Evolutionary conservation across 2,113 vertebrate species (phyloP).

Genomic region (Macrotis lagotis): DNA sequence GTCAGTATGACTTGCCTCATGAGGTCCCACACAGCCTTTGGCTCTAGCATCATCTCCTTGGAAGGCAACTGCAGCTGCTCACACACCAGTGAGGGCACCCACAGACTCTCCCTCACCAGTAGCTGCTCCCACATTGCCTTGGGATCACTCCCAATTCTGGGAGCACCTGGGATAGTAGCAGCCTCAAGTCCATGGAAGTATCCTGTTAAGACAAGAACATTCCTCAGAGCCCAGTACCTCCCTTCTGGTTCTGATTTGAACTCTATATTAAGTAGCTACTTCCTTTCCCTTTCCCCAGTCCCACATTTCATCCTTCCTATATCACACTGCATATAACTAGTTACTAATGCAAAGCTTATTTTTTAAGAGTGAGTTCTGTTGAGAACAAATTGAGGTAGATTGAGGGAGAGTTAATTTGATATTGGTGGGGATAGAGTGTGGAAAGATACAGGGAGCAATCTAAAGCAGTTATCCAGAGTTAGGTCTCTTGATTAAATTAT

Average conservation of each 20-base stretch:
- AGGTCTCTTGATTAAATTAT: background rate
- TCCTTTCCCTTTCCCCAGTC: background rate
- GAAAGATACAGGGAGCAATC: conserved; percentile 65
- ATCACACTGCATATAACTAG: conserved; percentile 61
- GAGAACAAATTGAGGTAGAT: conserved; percentile 45
- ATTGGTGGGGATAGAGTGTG: conserved; percentile 49
- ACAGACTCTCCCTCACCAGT: conserved; percentile 63
- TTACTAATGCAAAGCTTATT: conserved; percentile 69
- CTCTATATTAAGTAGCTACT: background rate
- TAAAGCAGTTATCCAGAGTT: conserved; percentile 78
- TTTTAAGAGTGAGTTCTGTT: background rate
- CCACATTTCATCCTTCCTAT: background rate
- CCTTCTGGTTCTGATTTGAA: background rate
- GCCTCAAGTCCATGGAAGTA: conserved; percentile 92
- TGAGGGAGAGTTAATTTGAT: background rate
- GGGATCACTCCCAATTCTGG: conserved; percentile 82
- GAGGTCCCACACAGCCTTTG: conserved; percentile 92
- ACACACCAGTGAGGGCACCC: conserved; percentile 89
- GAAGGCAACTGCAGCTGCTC: conserved; percentile 91
- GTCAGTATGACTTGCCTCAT: conserved; percentile 94
- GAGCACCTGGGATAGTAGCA: conserved; percentile 80
- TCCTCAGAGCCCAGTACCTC: background rate
- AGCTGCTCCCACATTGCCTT: too few species aligned
- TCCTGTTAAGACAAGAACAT: conserved; percentile 86
- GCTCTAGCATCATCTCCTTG: conserved; percentile 90